Percentiles rank a stretch among this genome's conserved stretches.
Conservation (phyloP, 2,113 vertebrate genomes). For the Anthoscopus minutus region DNA sequence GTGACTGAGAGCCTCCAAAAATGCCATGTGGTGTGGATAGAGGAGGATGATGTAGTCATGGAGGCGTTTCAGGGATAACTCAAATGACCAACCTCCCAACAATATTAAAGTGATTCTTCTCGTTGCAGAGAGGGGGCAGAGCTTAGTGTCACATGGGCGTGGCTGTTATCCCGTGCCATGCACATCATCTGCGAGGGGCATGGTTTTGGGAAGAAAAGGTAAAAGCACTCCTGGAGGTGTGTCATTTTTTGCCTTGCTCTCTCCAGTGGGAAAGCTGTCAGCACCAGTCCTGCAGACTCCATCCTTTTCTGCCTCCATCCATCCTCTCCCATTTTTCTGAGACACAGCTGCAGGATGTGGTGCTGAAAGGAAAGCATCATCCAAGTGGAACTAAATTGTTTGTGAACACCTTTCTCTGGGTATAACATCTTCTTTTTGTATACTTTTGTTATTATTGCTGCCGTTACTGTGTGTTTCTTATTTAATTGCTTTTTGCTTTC, state of each 20-base stretch:
- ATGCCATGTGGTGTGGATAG: background rate
- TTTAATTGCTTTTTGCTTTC: background rate
- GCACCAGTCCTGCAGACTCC: background rate
- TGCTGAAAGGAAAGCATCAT: background rate
- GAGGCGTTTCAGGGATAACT: background rate
- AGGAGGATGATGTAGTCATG: background rate
- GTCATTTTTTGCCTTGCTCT: accelerated
- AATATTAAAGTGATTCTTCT: background rate
- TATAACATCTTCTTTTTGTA: background rate
- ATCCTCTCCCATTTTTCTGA: background rate
- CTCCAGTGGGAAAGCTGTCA: background rate
- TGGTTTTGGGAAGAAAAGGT: background rate
- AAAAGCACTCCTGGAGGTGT: background rate
- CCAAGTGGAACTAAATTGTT: too few species aligned
- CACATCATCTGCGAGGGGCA: too few species aligned
- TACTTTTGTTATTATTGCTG: background rate
- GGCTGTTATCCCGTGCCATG: background rate
- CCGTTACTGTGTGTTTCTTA: background rate
- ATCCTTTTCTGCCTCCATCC: background rate
- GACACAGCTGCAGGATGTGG: background rate
- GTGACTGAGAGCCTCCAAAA: background rate
- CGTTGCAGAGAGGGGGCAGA: background rate
- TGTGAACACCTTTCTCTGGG: background rate
- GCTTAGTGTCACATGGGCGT: accelerated
- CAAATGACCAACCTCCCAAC: background rate